Conservation (phyloP, 1,140 invertebrate genomes). For the Scaptomyza pallida region DNA sequence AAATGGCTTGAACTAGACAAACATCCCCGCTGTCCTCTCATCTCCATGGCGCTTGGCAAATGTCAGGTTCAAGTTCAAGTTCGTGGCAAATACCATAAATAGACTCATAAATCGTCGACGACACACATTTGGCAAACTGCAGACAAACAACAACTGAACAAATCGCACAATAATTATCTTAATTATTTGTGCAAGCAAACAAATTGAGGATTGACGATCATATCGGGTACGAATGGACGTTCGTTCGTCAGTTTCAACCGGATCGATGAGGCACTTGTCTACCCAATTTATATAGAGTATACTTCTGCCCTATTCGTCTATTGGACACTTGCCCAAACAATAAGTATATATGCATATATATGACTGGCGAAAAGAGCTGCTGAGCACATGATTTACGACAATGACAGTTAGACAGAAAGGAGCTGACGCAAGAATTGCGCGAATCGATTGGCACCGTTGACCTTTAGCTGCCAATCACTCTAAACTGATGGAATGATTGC, state of each 20-base stretch:
- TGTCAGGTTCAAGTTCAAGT: conserved; percentile 63
- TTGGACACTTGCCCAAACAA: conserved; percentile 59
- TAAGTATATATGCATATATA: conserved; percentile 13
- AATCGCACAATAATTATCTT: no score
- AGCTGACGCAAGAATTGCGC: neutral
- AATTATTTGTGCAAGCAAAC: neutral
- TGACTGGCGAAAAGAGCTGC: neutral
- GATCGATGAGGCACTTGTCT: conserved; percentile 45
- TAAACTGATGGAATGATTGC: neutral
- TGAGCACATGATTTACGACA: conserved; percentile 62
- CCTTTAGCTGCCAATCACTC: conserved; percentile 6
- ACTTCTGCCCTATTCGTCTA: conserved; percentile 21
- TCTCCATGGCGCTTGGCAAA: conserved; percentile 25
- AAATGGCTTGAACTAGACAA: neutral
- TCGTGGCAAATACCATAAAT: conserved; percentile 30
- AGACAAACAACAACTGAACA: conserved; percentile 4
- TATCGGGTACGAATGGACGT: neutral
- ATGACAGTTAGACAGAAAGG: conserved; percentile 55
- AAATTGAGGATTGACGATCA: conserved; percentile 10
- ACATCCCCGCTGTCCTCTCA: neutral
- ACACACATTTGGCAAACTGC: conserved; percentile 26
- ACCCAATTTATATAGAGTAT: conserved; percentile 9
- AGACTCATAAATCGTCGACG: conserved; percentile 34
- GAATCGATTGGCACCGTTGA: conserved; percentile 29
- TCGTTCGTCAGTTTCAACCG: conserved; percentile 47